phyloP scores from a whole-genome alignment of 2,888 invertebrate genomes.

The Cerastis leucographa region DNA sequence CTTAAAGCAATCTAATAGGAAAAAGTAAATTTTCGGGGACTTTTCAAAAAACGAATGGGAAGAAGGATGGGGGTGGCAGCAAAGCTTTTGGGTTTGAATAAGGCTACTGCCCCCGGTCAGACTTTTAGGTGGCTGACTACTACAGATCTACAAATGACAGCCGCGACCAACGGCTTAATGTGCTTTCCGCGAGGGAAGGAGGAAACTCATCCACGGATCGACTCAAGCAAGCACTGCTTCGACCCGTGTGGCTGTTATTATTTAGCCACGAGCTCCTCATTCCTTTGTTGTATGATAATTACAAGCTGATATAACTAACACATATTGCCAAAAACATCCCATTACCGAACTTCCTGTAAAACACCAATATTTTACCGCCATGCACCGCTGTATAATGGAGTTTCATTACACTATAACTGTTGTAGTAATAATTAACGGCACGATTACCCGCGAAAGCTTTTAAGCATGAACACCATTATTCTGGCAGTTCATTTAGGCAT shows the following conservation, averaged over 20 bases:
- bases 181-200: neutral
- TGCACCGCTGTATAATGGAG: slow-evolving; percentile 66
- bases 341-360: slow-evolving; percentile 50
- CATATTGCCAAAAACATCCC: slow-evolving; percentile 19
- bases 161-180: too few species aligned
- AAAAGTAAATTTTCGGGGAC: too few species aligned
- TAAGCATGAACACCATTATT: slow-evolving; percentile 78
- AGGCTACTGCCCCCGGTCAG: neutral
- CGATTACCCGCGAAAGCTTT: slow-evolving; percentile 84
- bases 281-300: neutral
- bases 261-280: neutral
- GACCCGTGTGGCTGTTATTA: neutral
- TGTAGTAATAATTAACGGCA: slow-evolving; percentile 79
- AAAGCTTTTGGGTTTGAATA: too few species aligned
- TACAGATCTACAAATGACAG: too few species aligned
- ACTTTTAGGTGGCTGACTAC: neutral
- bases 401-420: slow-evolving; percentile 74
- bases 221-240: neutral
- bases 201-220: neutral
- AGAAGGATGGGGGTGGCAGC: too few species aligned
- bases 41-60: too few species aligned
- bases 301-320: slow-evolving; percentile 3
- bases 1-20: too few species aligned
- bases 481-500: slow-evolving; percentile 69
- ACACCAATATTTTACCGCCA: slow-evolving; percentile 60